These are phyloP conservation scores for Incurvaria masculella DNA, from an alignment of 2,888 invertebrate species.

Conservation along the genomic window DNA sequence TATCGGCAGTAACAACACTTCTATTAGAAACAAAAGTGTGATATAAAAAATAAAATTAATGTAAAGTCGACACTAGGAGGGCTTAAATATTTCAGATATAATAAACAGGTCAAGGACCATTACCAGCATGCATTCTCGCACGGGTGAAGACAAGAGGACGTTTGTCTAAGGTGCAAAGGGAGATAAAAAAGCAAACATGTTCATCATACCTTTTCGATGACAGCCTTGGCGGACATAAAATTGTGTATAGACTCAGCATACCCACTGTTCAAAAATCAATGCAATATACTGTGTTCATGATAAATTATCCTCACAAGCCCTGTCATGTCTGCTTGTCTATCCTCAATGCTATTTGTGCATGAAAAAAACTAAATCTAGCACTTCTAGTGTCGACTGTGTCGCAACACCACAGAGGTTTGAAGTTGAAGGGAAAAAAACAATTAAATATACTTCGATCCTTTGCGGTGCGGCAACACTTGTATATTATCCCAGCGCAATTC, in stretches of 20 bases:
- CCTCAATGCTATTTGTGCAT: background rate
- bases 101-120: too few species aligned
- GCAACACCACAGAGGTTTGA: background rate
- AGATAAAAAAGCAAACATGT: background rate
- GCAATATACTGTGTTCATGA: background rate
- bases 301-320: background rate
- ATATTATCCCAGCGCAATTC: background rate
- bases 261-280: background rate
- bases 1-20: too few species aligned
- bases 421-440: background rate
- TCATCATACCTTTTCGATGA: background rate
- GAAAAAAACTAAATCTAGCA: background rate
- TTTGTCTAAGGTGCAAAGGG: too few species aligned
- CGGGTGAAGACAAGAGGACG: too few species aligned
- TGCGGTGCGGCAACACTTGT: background rate
- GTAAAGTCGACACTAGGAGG: too few species aligned
- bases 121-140: too few species aligned
- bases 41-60: too few species aligned
- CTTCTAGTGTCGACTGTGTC: background rate
- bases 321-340: background rate
- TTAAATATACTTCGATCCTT: background rate
- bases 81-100: too few species aligned
- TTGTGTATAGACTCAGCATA: background rate
- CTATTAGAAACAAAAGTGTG: too few species aligned
- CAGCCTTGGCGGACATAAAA: background rate